These are phyloP conservation scores for Thamnaconus septentrionalis DNA, from an alignment of 2,113 vertebrate species.

Conservation along the genomic window DNA sequence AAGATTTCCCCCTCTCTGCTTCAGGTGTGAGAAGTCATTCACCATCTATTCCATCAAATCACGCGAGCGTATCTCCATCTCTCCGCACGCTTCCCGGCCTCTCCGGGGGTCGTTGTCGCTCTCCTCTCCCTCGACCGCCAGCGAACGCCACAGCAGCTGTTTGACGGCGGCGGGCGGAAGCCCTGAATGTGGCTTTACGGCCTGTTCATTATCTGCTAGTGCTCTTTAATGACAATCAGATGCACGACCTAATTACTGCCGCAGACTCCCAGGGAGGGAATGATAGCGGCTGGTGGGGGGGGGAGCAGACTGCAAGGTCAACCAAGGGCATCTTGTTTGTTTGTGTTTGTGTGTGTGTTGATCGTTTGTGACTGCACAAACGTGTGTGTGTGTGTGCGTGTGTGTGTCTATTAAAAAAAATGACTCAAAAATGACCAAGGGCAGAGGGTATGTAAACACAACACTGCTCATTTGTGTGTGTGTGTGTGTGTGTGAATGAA, in stretches of 20 bases:
- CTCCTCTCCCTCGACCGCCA: too few relatives aligned
- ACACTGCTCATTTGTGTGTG: conserved; percentile 11
- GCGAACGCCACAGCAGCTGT: neutral
- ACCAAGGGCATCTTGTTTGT: conserved; percentile 33
- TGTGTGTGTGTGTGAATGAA: conserved; percentile 33
- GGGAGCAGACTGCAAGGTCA: conserved; percentile 25
- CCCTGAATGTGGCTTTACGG: conserved; percentile 25
- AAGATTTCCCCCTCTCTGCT: too few relatives aligned
- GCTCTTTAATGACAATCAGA: conserved; percentile 96
- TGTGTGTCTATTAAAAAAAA: conserved; percentile 19
- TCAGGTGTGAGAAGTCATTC: too few relatives aligned
- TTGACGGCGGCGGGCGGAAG: conserved; percentile 1
- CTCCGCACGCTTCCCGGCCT: too few relatives aligned
- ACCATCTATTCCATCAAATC: too few relatives aligned
- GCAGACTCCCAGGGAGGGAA: conserved; percentile 66
- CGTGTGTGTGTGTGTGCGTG: neutral
- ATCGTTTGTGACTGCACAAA: too few relatives aligned
- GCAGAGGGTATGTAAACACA: conserved; percentile 34
- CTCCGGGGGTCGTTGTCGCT: too few relatives aligned
- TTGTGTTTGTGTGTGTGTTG: conserved; percentile 5
- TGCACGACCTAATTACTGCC: conserved; percentile 91
- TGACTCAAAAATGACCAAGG: conserved; percentile 27
- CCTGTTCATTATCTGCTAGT: conserved; percentile 50
- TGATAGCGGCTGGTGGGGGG: too few relatives aligned
- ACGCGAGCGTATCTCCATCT: too few relatives aligned